Evolutionary conservation across 1,140 invertebrate genomes (phyloP), one percentile per base, ranked within the genome.

Genomic region (Drosophila bifasciata): DNA sequence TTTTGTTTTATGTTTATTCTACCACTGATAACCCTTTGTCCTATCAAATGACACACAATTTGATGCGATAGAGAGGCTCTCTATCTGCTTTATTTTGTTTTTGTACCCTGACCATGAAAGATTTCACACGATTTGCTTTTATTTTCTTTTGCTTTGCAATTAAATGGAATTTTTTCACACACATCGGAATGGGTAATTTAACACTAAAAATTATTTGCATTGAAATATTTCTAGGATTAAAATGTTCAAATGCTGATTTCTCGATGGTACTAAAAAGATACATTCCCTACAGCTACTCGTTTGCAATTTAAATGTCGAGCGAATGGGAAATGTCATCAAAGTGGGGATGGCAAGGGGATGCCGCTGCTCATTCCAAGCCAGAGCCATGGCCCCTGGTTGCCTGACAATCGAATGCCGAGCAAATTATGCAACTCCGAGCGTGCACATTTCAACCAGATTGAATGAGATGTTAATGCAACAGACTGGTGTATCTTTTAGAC

Each of bases 271-370:
- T 25, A 6, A 15, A 19, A 32, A 44, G 53, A 40, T 68, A 41
- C 49, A 67, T 68, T 68, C 36, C n/a, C n/a, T n/a, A n/a, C n/a
- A n/a, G 17, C 45, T 46, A 36, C 25, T 43, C 49, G 32, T 61
- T 61, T 52, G 58, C 44, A 68, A 68, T 68, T 68, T 67, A 49
- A 66, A 68, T 68, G 9, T 43, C 17, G 40, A 25, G 19, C 15
- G 62, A 32, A 21, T 45, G 62, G 62, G 23, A 56, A 63, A 49
- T 56, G 45, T 48, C 50, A 64, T 17, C 23, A 43, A 25, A 16
- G 3, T 15, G 50, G n/a, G n/a, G n/a, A n/a, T n/a, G n/a, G n/a
- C n/a, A n/a, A n/a, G n/a, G n/a, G n/a, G 57, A 64, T 64, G 46
- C 51, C 32, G 46, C 49, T 57, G 59, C 59, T 74, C 56, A 74